Conservation (phyloP, 2,113 vertebrate genomes). For the Varanus komodoensis region DNA sequence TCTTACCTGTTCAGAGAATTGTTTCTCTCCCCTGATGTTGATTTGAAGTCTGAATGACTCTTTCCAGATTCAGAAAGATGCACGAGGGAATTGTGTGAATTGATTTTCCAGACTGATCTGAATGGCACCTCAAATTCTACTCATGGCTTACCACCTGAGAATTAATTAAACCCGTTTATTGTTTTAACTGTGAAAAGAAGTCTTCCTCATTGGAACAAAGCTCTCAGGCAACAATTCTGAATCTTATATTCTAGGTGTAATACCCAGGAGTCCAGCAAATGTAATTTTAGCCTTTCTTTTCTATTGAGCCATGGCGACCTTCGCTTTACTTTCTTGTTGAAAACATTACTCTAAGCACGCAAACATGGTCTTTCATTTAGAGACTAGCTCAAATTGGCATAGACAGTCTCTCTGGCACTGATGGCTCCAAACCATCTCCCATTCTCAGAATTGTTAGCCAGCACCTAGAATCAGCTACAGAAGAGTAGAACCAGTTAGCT, state of each 20-base stretch:
- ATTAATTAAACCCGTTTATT: conserved; percentile 19
- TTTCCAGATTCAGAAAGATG: not conserved
- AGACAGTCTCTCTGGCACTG: not conserved
- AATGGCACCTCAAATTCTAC: not conserved
- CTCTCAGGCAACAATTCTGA: not conserved
- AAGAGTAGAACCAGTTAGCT: not conserved
- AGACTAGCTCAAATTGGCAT: not conserved
- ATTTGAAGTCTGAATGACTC: conserved; percentile 1
- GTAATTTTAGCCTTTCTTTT: not conserved
- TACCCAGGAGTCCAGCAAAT: not conserved
- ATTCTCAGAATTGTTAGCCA: not conserved
- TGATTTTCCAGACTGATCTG: not conserved
- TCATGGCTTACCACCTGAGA: not conserved
- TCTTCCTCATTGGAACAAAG: conserved; percentile 16
- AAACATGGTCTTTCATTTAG: not conserved
- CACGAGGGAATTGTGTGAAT: not conserved
- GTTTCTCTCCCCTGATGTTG: not conserved
- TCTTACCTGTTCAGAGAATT: not conserved
- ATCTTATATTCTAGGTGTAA: not conserved
- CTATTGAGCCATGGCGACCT: not conserved
- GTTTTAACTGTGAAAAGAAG: not conserved
- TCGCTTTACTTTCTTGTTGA: not conserved
- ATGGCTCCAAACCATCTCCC: not conserved
- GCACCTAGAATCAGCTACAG: not conserved
- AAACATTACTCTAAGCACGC: not conserved